These are phyloP conservation scores for Sphyrna mokarran DNA, from an alignment of 2,113 vertebrate genomes.

Conservation along the genomic window DNA sequence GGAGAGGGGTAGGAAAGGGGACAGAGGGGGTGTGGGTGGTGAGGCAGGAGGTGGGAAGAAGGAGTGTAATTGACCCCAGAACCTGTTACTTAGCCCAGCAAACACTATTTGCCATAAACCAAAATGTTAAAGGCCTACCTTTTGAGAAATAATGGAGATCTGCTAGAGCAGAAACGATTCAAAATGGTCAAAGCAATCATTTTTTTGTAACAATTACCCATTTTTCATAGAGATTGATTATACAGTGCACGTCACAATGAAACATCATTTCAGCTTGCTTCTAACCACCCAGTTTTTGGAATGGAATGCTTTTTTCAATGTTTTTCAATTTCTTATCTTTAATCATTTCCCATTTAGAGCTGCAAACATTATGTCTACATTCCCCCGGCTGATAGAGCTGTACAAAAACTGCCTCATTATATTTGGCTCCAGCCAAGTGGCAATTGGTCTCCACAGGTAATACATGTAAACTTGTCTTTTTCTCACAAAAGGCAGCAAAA, in stretches of 20 bases:
- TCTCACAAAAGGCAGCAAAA: not conserved
- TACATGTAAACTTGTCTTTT: not conserved
- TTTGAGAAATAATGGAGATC: slow-evolving; percentile 5
- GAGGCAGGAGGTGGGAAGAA: too few species aligned
- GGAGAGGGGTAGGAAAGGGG: not conserved
- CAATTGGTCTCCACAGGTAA: not conserved
- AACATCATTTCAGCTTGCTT: not conserved
- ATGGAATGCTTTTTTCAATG: not conserved
- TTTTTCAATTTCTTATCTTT: slow-evolving; percentile 5
- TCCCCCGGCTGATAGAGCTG: not conserved
- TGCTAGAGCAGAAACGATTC: not conserved
- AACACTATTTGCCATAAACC: not conserved
- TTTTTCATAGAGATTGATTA: not conserved
- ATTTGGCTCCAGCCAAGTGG: not conserved
- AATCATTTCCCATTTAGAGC: not conserved
- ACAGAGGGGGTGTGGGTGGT: too few species aligned
- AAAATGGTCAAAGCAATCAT: not conserved
- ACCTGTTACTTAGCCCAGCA: not conserved
- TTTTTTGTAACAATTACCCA: not conserved
- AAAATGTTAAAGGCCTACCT: not conserved
- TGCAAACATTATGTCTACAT: not conserved
- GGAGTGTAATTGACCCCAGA: not conserved
- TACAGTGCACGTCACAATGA: not conserved
- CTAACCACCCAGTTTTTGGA: not conserved
- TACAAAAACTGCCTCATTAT: not conserved